Conservation (phyloP, 1,140 invertebrate genomes). For the Lepeophtheirus salmonis region DNA sequence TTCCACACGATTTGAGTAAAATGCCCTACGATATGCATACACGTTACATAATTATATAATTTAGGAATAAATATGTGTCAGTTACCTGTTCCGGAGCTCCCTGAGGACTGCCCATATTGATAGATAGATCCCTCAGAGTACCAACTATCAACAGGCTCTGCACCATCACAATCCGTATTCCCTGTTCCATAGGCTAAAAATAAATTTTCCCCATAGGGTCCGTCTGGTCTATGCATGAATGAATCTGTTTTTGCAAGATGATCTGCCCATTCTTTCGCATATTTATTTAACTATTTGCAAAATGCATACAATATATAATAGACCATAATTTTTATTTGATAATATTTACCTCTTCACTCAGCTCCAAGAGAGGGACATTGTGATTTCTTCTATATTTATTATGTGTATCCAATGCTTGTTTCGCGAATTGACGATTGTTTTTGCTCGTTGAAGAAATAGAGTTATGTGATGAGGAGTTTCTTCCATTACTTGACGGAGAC, state of each 20-base stretch:
- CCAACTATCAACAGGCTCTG: slow-evolving; percentile 54
- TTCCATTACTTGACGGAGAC: background rate
- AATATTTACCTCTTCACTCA: slow-evolving; percentile 44
- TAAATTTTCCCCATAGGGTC: slow-evolving; percentile 56
- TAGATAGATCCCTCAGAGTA: slow-evolving; percentile 31
- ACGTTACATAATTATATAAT: slow-evolving; percentile 9
- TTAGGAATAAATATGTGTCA: slow-evolving; percentile 5
- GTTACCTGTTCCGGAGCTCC: slow-evolving; percentile 24
- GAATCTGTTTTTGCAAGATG: slow-evolving; percentile 42
- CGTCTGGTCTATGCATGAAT: slow-evolving; percentile 44
- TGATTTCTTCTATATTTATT: slow-evolving; percentile 58
- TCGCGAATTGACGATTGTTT: slow-evolving; percentile 38
- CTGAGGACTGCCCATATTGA: slow-evolving; percentile 25
- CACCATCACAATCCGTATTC: slow-evolving; percentile 45
- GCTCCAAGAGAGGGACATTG: slow-evolving; percentile 41
- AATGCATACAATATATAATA: too few relatives aligned
- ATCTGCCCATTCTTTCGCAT: slow-evolving; percentile 63
- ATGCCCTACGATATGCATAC: slow-evolving; percentile 33
- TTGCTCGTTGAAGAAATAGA: slow-evolving; percentile 29
- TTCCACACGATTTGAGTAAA: slow-evolving; percentile 63
- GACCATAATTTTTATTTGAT: too few relatives aligned
- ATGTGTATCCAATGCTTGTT: slow-evolving; percentile 45
- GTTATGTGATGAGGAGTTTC: background rate
- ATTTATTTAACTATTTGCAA: slow-evolving; percentile 45
- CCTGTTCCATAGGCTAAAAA: slow-evolving; percentile 50